A percentile compares a stretch with the other conserved stretches of the same genome.
Conservation (phyloP, 2,888 invertebrate genomes). For the Halictus quadricinctus region DNA sequence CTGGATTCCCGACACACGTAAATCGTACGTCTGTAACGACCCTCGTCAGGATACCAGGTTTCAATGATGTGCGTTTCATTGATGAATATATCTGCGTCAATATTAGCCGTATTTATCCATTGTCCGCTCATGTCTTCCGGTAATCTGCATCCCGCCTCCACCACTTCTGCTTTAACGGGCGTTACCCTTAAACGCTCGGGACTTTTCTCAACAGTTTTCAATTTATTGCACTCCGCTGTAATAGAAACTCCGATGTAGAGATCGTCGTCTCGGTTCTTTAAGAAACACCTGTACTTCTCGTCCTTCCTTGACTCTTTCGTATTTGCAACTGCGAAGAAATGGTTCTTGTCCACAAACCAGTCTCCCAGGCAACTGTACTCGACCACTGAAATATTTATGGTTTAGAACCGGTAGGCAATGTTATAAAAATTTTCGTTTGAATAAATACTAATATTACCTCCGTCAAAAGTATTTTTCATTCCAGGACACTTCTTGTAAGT, state of each 20-base stretch:
- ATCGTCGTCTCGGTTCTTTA: slow-evolving; percentile 97
- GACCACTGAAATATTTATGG: slow-evolving; percentile 84
- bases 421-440: neutral
- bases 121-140: slow-evolving; percentile 97
- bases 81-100: slow-evolving; percentile 96
- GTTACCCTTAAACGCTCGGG: slow-evolving; percentile 94
- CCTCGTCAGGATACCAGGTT: slow-evolving; percentile 96
- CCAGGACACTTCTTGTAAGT: slow-evolving; percentile 95
- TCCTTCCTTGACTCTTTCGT: slow-evolving; percentile 97
- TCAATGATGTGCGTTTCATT: slow-evolving; percentile 98
- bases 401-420: neutral
- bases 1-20: slow-evolving; percentile 97
- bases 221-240: slow-evolving; percentile 95
- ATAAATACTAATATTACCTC: slow-evolving; percentile 83
- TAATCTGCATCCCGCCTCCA: slow-evolving; percentile 94
- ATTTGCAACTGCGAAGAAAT: slow-evolving; percentile 98
- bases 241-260: slow-evolving; percentile 95
- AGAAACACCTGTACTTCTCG: slow-evolving; percentile 96
- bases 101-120: slow-evolving; percentile 99
- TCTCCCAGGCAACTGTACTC: slow-evolving; percentile 97
- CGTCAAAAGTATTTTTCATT: slow-evolving; percentile 95
- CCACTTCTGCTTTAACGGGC: slow-evolving; percentile 94
- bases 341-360: slow-evolving; percentile 98
- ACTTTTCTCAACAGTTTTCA: slow-evolving; percentile 96
- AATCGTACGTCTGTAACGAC: slow-evolving; percentile 93